These are phyloP conservation scores for Gymnobelideus leadbeateri DNA, from an alignment of 2,113 vertebrate species.

Conservation along the genomic window DNA sequence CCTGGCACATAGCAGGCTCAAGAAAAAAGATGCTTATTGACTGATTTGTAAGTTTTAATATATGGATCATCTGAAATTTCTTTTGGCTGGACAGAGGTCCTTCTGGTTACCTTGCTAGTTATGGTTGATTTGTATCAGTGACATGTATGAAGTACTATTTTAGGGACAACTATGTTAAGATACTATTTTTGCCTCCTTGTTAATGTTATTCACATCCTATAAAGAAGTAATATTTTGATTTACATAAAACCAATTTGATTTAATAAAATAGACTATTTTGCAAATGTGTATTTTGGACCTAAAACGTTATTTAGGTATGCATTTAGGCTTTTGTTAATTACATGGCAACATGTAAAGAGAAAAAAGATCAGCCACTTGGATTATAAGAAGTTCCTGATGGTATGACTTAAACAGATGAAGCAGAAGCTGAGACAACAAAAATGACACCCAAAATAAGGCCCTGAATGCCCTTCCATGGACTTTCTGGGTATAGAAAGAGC, in stretches of 20 bases:
- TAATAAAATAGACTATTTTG: slow-evolving; percentile 11
- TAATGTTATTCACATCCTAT: slow-evolving; percentile 27
- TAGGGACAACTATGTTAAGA: slow-evolving; percentile 17
- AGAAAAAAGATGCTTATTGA: not conserved
- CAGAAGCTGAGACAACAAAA: slow-evolving; percentile 33
- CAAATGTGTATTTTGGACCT: not conserved
- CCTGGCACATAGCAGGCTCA: not conserved
- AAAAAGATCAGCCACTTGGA: too few species aligned
- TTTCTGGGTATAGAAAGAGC: too few species aligned
- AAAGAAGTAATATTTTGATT: slow-evolving; percentile 24
- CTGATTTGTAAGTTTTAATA: not conserved
- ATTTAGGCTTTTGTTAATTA: too few species aligned
- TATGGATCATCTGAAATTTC: not conserved
- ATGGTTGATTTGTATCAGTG: not conserved
- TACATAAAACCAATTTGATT: not conserved
- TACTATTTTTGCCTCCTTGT: not conserved
- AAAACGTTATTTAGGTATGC: too few species aligned
- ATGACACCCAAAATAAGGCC: not conserved
- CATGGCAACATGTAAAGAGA: too few species aligned
- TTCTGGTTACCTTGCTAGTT: not conserved
- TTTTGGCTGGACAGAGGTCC: slow-evolving; percentile 4
- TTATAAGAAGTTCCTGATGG: too few species aligned
- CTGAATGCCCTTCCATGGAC: too few species aligned
- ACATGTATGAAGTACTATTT: slow-evolving; percentile 9
- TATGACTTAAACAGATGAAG: slow-evolving; percentile 17